phyloP scores from a whole-genome alignment of 2,888 invertebrate species.

The Ceriagrion tenellum region DNA sequence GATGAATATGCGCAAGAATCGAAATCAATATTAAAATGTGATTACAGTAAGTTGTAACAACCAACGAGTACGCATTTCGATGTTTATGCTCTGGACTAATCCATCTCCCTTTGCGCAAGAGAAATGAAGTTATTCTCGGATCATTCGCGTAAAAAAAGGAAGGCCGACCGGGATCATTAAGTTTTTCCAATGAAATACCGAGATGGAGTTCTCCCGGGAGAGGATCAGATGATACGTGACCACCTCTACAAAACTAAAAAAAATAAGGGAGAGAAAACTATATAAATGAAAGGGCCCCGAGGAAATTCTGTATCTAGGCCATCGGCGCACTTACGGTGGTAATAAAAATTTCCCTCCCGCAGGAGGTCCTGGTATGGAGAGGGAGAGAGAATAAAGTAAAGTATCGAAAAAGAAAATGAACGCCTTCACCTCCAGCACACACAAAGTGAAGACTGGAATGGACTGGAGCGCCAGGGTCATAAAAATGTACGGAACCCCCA shows the following conservation, averaged over 20 bases:
- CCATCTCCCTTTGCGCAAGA: no score
- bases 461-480: not conserved
- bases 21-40: no score
- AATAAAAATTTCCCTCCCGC: not conserved
- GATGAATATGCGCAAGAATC: no score
- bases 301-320: slow-evolving; percentile 19
- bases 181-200: not conserved
- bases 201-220: not conserved
- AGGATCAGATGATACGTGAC: slow-evolving; percentile 2
- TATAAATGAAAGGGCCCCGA: not conserved
- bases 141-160: not conserved
- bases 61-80: no score
- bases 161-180: not conserved
- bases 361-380: not conserved
- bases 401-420: not conserved
- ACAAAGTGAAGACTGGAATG: not conserved
- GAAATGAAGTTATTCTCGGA: no score
- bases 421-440: not conserved
- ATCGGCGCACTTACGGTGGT: not conserved
- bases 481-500: not conserved
- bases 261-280: not conserved
- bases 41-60: no score
- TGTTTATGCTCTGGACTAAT: no score
- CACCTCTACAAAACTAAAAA: not conserved
- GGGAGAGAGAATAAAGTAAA: not conserved